Evolutionary conservation across 2,888 invertebrate genomes (phyloP).

Genomic region (Melinaea menophilus): DNA sequence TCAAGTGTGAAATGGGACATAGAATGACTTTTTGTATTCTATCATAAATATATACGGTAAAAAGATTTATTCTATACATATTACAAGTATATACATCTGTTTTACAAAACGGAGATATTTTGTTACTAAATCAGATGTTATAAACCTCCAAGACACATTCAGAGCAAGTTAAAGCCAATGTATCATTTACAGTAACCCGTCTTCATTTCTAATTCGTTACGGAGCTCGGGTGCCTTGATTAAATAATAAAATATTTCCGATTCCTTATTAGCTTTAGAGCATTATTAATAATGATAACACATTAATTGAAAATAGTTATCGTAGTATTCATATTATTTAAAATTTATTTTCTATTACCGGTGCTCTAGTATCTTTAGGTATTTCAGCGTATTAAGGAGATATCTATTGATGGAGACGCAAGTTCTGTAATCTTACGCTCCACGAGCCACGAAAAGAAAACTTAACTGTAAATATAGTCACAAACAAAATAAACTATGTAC

Average conservation of each 20-base stretch:
- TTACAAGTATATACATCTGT: too few relatives aligned
- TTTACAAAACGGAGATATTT: neutral
- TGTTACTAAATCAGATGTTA: neutral
- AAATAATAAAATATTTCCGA: neutral
- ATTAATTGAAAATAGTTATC: too few relatives aligned
- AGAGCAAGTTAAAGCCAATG: neutral
- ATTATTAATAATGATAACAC: neutral
- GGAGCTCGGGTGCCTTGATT: slow-evolving; percentile 2
- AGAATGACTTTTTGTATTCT: slow-evolving; percentile 17
- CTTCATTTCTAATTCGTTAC: slow-evolving; percentile 6
- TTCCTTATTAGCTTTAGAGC: neutral
- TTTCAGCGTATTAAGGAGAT: neutral
- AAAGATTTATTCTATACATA: slow-evolving; percentile 34
- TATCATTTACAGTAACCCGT: slow-evolving; percentile 1
- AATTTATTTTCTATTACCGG: neutral
- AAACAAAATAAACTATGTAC: slow-evolving; percentile 56
- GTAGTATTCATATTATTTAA: neutral
- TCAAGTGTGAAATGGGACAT: slow-evolving; percentile 18
- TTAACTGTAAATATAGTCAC: slow-evolving; percentile 69
- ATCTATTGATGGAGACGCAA: slow-evolving; percentile 16
- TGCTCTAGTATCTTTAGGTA: neutral
- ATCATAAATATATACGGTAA: slow-evolving; percentile 31
- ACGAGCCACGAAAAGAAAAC: slow-evolving; percentile 42
- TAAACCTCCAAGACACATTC: neutral
- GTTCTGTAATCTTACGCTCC: slow-evolving; percentile 45